Percentiles rank a stretch among this genome's conserved stretches.
Conservation (phyloP, 2,113 vertebrate species). For the Poeciliopsis occidentalis region DNA sequence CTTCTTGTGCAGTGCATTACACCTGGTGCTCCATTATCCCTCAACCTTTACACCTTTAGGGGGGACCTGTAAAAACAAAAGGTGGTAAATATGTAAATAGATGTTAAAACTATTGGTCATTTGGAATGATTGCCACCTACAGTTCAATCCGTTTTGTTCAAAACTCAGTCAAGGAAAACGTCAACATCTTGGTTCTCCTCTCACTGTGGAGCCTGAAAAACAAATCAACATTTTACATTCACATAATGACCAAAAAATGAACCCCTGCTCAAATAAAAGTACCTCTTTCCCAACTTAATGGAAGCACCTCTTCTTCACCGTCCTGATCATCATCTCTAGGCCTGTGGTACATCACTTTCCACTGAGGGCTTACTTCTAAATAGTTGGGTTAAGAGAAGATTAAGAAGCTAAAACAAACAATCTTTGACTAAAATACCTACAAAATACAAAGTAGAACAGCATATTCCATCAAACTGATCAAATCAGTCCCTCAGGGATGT, state of each 20-base stretch:
- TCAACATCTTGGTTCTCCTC: slow-evolving; percentile 69
- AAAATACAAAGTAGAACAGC: neutral
- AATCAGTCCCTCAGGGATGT: neutral
- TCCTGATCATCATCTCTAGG: slow-evolving; percentile 61
- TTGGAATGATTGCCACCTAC: slow-evolving; percentile 40
- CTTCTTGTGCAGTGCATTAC: slow-evolving; percentile 62
- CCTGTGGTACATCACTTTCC: slow-evolving; percentile 63
- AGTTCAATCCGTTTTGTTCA: slow-evolving; percentile 50
- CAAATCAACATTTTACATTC: neutral
- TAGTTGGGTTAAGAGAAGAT: neutral
- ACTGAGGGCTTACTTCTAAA: slow-evolving; percentile 61
- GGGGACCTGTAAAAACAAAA: slow-evolving; percentile 50
- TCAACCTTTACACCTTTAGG: slow-evolving; percentile 43
- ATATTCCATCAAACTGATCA: neutral
- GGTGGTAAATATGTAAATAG: neutral
- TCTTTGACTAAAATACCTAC: neutral
- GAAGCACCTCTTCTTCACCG: slow-evolving; percentile 51
- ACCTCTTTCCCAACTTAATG: slow-evolving; percentile 70
- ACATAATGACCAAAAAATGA: neutral
- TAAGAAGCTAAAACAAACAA: neutral
- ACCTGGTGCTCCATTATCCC: slow-evolving; percentile 60
- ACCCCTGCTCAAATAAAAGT: neutral
- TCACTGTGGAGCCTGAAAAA: slow-evolving; percentile 45
- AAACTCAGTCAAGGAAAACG: slow-evolving; percentile 10
- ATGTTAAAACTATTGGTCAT: neutral